Conservation (phyloP, 2,888 invertebrate genomes). For the Eupithecia abbreviata region DNA sequence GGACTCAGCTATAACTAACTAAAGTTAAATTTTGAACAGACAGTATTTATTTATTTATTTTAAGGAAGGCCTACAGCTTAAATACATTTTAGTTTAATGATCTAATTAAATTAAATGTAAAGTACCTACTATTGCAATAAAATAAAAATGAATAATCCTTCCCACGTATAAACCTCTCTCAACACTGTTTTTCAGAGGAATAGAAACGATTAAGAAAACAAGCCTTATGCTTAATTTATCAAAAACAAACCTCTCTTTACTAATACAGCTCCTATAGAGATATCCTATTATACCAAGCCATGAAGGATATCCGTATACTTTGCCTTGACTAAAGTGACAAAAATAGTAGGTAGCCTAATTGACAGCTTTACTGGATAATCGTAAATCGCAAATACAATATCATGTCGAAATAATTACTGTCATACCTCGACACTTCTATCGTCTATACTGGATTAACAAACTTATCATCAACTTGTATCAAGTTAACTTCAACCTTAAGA, state of each 20-base stretch:
- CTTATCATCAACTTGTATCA: neutral
- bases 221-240: neutral
- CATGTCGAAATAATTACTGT: constrained; percentile 60
- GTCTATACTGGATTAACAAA: constrained; percentile 37
- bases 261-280: neutral
- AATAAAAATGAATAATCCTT: too few relatives aligned
- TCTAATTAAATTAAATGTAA: too few relatives aligned
- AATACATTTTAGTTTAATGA: too few relatives aligned
- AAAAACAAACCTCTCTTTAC: neutral
- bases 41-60: too few relatives aligned
- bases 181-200: neutral
- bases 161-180: too few relatives aligned
- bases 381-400: constrained; percentile 55
- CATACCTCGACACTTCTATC: constrained; percentile 54
- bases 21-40: too few relatives aligned
- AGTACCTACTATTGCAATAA: too few relatives aligned
- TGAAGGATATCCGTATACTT: neutral
- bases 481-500: constrained; percentile 35
- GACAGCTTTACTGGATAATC: constrained; percentile 47
- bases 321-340: neutral
- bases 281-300: neutral
- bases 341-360: constrained; percentile 45
- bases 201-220: neutral
- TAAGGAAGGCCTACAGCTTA: too few relatives aligned
- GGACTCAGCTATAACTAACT: neutral